Base-by-base conservation (phyloP, 2,113 vertebrate genomes). In the Hiodon alosoides region DNA sequence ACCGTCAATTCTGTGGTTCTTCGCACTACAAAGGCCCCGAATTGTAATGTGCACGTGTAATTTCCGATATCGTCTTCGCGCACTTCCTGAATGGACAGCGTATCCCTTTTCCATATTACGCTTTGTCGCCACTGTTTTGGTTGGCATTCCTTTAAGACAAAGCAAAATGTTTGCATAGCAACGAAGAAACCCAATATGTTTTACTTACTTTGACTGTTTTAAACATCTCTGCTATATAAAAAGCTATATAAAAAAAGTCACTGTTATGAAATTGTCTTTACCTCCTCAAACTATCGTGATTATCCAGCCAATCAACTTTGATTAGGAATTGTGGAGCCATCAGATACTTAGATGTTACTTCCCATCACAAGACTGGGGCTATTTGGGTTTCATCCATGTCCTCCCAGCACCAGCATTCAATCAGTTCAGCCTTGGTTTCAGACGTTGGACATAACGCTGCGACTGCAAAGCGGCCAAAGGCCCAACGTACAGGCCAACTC, bases 51-150 rank as follows among this genome's bases (percentile, higher is more conserved):
- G 79, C 97, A 99, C 3, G 97, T 99, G 77, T 99, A 99, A 93
- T 99, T 99, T 87, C 97, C 97, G 87, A 96, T 96, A 88, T 99
- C 97, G 78, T 98, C 96, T 90, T 98, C 97, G 85, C 89, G 91
- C 82, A 99, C 95, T 80, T 99, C 96, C 80, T 89, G 91, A 86
- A 99, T 96, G 72, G 94, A 92, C 46, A 98, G 90, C 6, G 82
- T 91, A 75, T 98, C 94, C 83, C 87, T 93, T 86, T 89, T 95
- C 81, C 93, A 93, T 10, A 94, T 85, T 81, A 98, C 91, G 81
- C 90, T 96, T 79, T 91, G 90, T 79, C 96, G 92, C 96, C 96
- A 98, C 0, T 90, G 91, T 88, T 94, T 95, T 82, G 93, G 90
- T 79, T 93, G 94, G 87, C 96, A 99, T 83, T 98, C 96, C 96